phyloP scores from a whole-genome alignment of 2,888 invertebrate species.

The Hirtodrosophila histrioides region DNA sequence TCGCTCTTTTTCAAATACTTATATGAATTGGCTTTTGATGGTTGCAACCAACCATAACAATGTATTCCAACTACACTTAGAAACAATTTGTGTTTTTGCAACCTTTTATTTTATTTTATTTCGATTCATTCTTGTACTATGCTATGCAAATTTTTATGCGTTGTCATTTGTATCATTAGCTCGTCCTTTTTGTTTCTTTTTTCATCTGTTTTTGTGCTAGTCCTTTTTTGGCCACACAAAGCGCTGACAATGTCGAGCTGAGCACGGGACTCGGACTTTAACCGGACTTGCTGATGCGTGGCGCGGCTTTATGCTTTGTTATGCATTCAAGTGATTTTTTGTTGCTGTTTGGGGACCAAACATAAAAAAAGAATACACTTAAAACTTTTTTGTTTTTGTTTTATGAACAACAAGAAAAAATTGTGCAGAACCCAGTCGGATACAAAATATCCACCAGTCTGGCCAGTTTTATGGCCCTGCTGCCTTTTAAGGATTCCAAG shows the following conservation, averaged over 20 bases:
- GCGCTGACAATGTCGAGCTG: conserved; percentile 17
- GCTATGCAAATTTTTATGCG: conserved; percentile 47
- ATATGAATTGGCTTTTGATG: conserved; percentile 17
- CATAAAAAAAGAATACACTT: conserved; percentile 14
- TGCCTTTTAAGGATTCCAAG: conserved; percentile 7
- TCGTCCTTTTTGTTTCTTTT: conserved; percentile 25
- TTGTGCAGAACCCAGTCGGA: not conserved
- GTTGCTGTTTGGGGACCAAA: conserved; percentile 13
- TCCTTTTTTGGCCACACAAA: conserved; percentile 20
- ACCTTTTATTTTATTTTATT: conserved; percentile 32
- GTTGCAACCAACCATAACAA: conserved; percentile 21
- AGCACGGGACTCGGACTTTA: conserved; percentile 16
- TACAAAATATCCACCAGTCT: conserved; percentile 1
- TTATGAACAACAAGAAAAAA: conserved; percentile 14
- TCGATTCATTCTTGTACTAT: conserved; percentile 9
- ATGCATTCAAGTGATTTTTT: conserved; percentile 56
- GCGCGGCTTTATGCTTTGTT: conserved; percentile 54
- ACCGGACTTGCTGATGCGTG: conserved; percentile 41
- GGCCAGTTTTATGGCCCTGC: conserved; percentile 28
- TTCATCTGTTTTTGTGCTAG: not conserved
- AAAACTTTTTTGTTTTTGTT: conserved; percentile 25
- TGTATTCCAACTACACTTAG: not conserved
- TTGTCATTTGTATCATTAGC: conserved; percentile 59
- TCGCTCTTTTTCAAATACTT: not conserved
- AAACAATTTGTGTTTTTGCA: conserved; percentile 11